Evolutionary conservation across 2,797 vertebrate species (phyloP).

Genomic region (Oryzias dopingdopingensis): DNA sequence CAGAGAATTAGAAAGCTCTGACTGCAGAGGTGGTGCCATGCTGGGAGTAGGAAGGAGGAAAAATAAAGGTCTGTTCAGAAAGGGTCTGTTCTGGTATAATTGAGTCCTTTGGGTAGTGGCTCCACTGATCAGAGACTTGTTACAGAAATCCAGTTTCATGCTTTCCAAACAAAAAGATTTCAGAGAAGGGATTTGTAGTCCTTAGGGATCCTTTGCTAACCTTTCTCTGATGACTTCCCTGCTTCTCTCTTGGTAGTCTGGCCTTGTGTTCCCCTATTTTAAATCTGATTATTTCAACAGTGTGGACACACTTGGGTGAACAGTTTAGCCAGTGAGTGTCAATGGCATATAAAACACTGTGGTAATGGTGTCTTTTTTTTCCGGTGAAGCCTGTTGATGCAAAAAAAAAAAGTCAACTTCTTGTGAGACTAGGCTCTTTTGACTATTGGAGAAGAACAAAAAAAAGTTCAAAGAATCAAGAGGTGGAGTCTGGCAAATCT

Average conservation of each 20-base stretch:
- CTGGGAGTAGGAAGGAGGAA: constrained; percentile 50
- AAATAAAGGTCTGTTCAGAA: constrained; percentile 64
- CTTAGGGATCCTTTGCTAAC: constrained; percentile 69
- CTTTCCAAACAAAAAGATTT: constrained; percentile 84
- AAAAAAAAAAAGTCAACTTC: neutral
- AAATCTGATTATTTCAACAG: constrained; percentile 76
- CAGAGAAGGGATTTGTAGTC: constrained; percentile 79
- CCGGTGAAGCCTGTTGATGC: constrained; percentile 27
- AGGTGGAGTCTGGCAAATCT: constrained; percentile 18
- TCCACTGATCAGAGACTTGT: constrained; percentile 82
- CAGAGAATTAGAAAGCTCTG: constrained; percentile 56
- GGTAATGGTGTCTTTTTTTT: constrained; percentile 9
- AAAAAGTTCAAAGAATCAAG: constrained; percentile 26
- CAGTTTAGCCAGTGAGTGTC: constrained; percentile 42
- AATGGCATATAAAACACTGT: constrained; percentile 28
- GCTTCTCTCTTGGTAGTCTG: constrained; percentile 66
- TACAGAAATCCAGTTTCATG: constrained; percentile 83
- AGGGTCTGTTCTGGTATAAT: constrained; percentile 79
- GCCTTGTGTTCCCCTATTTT: constrained; percentile 60
- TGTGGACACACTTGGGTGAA: constrained; percentile 54
- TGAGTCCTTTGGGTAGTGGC: constrained; percentile 80
- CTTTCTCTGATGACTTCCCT: constrained; percentile 63
- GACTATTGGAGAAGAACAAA: constrained; percentile 10
- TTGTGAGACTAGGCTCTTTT: constrained; percentile 6
- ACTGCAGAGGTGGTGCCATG: constrained; percentile 55